phyloP scores from a whole-genome alignment of 2,888 invertebrate genomes.

The Drosophila formosana region DNA sequence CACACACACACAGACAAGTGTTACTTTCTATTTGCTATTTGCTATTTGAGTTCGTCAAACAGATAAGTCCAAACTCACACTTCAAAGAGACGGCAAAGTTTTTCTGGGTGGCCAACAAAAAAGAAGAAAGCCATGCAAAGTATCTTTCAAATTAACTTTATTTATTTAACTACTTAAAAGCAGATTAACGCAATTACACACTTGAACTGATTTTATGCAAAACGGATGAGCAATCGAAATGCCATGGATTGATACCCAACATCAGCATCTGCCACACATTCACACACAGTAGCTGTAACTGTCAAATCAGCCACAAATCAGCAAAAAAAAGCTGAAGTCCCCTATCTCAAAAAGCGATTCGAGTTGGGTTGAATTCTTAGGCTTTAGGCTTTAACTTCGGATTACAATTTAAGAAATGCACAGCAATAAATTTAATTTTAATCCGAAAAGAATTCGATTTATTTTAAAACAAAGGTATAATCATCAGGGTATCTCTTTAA shows the following conservation, averaged over 20 bases:
- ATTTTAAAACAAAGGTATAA: no score
- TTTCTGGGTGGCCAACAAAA: slow-evolving; percentile 34
- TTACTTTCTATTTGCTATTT: slow-evolving; percentile 51
- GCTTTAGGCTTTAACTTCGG: not conserved
- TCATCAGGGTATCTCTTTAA: no score
- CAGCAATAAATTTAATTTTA: no score
- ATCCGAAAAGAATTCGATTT: no score
- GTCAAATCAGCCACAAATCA: slow-evolving; percentile 38
- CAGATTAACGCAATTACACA: slow-evolving; percentile 85
- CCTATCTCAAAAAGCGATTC: not conserved
- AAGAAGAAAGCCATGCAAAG: slow-evolving; percentile 64
- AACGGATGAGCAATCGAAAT: slow-evolving; percentile 45
- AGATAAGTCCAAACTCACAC: slow-evolving; percentile 50
- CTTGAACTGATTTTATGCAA: slow-evolving; percentile 81
- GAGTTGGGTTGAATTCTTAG: not conserved
- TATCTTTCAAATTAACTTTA: slow-evolving; percentile 83
- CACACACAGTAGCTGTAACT: not conserved
- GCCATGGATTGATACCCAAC: slow-evolving; percentile 5
- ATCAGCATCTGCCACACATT: not conserved
- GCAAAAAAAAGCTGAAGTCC: not conserved
- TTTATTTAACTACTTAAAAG: slow-evolving; percentile 84
- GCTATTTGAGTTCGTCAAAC: slow-evolving; percentile 30
- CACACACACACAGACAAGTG: slow-evolving; percentile 37
- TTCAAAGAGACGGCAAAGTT: slow-evolving; percentile 63
- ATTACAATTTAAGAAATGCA: no score